Percentiles rank a stretch among this genome's conserved stretches.
Evolutionary conservation across 2,797 vertebrate genomes (phyloP).

Genomic region (Macrochelys suwanniensis): DNA sequence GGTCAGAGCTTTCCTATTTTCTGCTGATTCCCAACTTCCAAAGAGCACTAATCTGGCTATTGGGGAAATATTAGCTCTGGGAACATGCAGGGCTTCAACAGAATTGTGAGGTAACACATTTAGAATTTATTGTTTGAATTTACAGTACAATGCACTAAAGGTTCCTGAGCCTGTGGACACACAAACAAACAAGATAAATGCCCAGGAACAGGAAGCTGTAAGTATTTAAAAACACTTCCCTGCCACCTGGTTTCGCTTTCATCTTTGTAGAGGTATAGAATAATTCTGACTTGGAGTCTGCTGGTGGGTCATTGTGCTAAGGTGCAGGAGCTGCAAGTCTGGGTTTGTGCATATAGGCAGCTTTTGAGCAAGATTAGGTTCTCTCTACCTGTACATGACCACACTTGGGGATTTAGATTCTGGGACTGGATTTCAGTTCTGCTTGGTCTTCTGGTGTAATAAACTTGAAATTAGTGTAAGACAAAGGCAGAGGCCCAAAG

Average conservation of each 20-base stretch:
- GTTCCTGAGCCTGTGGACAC: conserved; percentile 92
- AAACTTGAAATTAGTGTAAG: neutral
- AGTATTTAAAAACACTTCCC: conserved; percentile 73
- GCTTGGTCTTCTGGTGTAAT: fast-evolving
- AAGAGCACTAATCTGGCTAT: neutral
- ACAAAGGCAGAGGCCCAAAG: neutral
- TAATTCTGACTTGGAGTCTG: neutral
- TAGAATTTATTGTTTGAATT: neutral
- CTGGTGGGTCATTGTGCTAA: neutral
- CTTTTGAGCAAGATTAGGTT: neutral
- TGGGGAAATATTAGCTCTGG: neutral
- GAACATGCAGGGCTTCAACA: no score
- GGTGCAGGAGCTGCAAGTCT: fast-evolving
- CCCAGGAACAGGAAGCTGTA: conserved; percentile 91
- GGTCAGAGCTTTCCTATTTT: neutral
- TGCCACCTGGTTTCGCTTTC: neutral
- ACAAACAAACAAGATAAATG: conserved; percentile 83
- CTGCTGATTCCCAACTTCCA: neutral
- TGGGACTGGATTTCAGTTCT: neutral
- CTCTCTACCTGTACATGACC: fast-evolving
- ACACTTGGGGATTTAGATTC: neutral
- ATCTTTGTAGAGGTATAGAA: fast-evolving
- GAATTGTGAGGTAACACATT: neutral
- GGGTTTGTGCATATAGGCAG: neutral
- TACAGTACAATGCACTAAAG: conserved; percentile 89